Conservation (phyloP, 2,797 vertebrate species). For the Tinamus major region DNA sequence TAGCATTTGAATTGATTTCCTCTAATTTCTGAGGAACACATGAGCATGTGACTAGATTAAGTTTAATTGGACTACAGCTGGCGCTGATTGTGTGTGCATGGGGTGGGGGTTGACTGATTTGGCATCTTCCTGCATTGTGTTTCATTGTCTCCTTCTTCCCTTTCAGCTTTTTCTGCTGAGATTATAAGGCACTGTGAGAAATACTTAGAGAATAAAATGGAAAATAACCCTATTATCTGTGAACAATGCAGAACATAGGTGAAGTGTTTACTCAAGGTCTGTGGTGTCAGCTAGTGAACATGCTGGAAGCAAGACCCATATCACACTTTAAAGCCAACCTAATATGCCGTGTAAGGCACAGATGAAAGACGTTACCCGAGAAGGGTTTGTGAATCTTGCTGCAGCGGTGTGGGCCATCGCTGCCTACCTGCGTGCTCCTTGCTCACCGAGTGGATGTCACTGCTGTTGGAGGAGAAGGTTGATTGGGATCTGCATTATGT, state of each 20-base stretch:
- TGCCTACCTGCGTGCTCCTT: not conserved
- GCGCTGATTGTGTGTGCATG: slow-evolving; percentile 75
- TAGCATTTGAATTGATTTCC: slow-evolving; percentile 91
- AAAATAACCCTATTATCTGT: not conserved
- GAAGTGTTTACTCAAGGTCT: not conserved
- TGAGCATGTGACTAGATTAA: slow-evolving; percentile 87
- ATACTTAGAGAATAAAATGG: slow-evolving; percentile 14
- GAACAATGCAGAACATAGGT: not conserved
- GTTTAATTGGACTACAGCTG: slow-evolving; percentile 87
- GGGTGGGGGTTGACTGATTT: slow-evolving; percentile 77
- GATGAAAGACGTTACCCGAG: not conserved
- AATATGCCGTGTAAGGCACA: not conserved
- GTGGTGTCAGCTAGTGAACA: not conserved
- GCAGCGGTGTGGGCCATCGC: not conserved
- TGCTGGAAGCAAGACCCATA: not conserved
- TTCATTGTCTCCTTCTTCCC: slow-evolving; percentile 62
- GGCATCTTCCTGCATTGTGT: slow-evolving; percentile 67
- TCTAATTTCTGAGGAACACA: slow-evolving; percentile 87
- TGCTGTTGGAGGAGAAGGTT: not conserved
- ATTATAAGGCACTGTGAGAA: slow-evolving; percentile 34
- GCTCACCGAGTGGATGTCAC: not conserved
- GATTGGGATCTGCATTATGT: rapidly evolving
- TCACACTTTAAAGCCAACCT: not conserved
- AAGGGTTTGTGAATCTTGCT: not conserved
- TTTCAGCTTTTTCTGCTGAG: slow-evolving; percentile 15